These are phyloP conservation scores for Burhinus oedicnemus DNA, from an alignment of 2,113 vertebrate species.

Conservation along the genomic window DNA sequence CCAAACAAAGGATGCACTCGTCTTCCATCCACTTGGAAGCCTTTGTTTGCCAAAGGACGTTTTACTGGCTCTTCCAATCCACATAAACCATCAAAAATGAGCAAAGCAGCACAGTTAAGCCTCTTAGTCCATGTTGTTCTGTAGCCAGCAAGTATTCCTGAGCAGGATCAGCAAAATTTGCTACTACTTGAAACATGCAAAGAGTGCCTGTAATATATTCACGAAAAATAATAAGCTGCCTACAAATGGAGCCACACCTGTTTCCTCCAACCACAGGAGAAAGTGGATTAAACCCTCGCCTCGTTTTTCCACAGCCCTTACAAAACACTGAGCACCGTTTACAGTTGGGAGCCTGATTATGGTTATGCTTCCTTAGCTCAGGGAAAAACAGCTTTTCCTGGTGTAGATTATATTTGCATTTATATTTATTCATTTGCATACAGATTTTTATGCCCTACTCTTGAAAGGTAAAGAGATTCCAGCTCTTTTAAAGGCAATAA, in stretches of 20 bases:
- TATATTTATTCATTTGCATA: constrained; percentile 71
- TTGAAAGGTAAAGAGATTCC: constrained; percentile 72
- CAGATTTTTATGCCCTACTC: constrained; percentile 63
- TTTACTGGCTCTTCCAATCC: background rate
- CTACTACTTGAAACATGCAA: background rate
- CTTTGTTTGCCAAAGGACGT: background rate
- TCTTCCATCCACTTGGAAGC: background rate
- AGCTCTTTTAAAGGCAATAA: constrained; percentile 77
- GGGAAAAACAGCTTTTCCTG: constrained; percentile 58
- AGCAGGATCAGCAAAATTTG: background rate
- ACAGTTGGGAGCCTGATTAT: constrained; percentile 35
- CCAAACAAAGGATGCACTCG: background rate
- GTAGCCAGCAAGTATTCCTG: background rate
- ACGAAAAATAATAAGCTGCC: constrained; percentile 31
- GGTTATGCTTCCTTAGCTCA: constrained; percentile 60
- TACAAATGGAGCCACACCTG: constrained; percentile 30
- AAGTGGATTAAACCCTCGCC: background rate
- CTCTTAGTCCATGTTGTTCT: background rate
- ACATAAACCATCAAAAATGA: background rate
- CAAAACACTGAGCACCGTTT: constrained; percentile 5
- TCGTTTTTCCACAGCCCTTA: constrained; percentile 15
- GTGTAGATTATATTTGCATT: constrained; percentile 66
- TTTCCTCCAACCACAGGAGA: constrained; percentile 6
- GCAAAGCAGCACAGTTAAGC: background rate
- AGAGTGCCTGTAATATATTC: background rate